phyloP scores from a whole-genome alignment of 2,888 invertebrate genomes.

The Choristoneura rosaceana region DNA sequence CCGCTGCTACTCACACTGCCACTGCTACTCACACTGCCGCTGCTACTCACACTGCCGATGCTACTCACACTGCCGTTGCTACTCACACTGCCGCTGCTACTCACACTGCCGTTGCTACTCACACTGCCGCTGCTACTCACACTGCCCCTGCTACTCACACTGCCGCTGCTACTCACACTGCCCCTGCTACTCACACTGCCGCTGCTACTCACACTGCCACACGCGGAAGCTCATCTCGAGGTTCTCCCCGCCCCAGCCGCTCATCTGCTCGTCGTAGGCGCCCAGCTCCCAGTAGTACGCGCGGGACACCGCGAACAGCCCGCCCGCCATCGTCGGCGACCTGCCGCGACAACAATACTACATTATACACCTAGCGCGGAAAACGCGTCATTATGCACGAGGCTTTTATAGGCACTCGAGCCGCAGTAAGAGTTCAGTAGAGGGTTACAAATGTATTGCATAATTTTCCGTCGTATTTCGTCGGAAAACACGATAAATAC shows the following conservation, averaged over 20 bases:
- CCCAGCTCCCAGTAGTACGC: conserved; percentile 98
- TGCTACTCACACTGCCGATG: conserved; percentile 86
- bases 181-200: no score
- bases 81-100: conserved; percentile 86
- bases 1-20: conserved; percentile 88
- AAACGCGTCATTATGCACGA: no score
- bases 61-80: conserved; percentile 85
- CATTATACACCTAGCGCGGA: no score
- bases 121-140: conserved; percentile 87
- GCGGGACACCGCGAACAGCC: conserved; percentile 96
- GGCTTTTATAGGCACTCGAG: no score
- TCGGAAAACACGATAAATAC: no score
- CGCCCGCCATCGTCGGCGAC: conserved; percentile 97
- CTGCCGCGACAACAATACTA: no score
- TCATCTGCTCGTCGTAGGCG: conserved; percentile 98
- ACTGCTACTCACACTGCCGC: conserved; percentile 87
- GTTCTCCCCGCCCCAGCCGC: conserved; percentile 99
- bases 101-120: conserved; percentile 86
- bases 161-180: conserved; percentile 87
- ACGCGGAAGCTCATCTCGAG: conserved; percentile 98
- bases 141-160: conserved; percentile 87
- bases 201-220: conserved; percentile 85
- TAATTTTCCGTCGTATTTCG: no score
- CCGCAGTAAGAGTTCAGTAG: no score
- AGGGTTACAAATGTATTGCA: no score